phyloP scores from a whole-genome alignment of 2,888 invertebrate species.

The Meiosimyza platycephala region DNA sequence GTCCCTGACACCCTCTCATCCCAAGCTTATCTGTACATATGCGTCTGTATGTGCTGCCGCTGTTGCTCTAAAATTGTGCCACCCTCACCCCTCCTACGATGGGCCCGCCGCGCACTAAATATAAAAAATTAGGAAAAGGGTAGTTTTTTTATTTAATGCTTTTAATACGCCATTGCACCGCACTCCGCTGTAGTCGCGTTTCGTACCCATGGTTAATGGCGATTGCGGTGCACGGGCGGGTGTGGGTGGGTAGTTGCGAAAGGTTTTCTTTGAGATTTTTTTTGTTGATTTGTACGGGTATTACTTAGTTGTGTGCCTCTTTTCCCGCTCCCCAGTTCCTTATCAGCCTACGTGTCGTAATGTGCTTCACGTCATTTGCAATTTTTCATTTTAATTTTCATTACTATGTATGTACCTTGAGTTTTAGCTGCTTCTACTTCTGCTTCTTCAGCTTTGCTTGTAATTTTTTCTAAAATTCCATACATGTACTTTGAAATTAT shows the following conservation, averaged over 20 bases:
- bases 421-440: slow-evolving; percentile 22
- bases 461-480: slow-evolving; percentile 54
- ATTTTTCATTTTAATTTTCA: slow-evolving; percentile 67
- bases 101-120: slow-evolving; percentile 37
- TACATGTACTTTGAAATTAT: slow-evolving; percentile 61
- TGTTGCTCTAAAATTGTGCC: slow-evolving; percentile 29
- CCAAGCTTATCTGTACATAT: slow-evolving; percentile 3
- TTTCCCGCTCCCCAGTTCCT: slow-evolving; percentile 16
- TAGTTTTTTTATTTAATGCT: slow-evolving; percentile 48
- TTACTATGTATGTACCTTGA: slow-evolving; percentile 58
- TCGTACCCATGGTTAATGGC: slow-evolving; percentile 22
- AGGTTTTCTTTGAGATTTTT: slow-evolving; percentile 29
- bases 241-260: slow-evolving; percentile 19
- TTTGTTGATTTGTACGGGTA: slow-evolving; percentile 6
- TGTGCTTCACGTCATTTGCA: slow-evolving; percentile 59
- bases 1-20: not conserved
- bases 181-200: slow-evolving; percentile 2
- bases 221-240: slow-evolving; percentile 9
- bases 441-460: slow-evolving; percentile 36
- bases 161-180: slow-evolving; percentile 9
- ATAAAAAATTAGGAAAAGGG: slow-evolving; percentile 48
- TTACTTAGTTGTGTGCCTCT: not conserved
- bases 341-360: slow-evolving; percentile 43
- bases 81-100: slow-evolving; percentile 16
- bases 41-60: slow-evolving; percentile 29